A percentile compares a stretch with the other conserved stretches of the same genome.
phyloP scores from a whole-genome alignment of 2,797 vertebrate species.

The Anguilla megastoma region DNA sequence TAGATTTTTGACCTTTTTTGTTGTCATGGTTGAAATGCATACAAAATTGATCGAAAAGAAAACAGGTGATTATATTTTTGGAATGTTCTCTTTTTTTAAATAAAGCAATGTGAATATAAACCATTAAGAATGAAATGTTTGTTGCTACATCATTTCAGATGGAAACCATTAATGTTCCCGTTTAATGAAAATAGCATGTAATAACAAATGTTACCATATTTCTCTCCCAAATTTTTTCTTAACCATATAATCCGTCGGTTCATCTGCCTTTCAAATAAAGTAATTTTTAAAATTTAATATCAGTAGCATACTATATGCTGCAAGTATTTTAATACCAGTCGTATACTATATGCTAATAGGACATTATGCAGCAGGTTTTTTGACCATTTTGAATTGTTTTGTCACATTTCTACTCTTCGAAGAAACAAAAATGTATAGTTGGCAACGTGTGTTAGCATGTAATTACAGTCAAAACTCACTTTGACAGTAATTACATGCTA shows the following conservation, averaged over 20 bases:
- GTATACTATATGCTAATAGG: neutral
- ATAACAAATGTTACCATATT: neutral
- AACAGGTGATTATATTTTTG: constrained; percentile 16
- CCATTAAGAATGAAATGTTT: constrained; percentile 7
- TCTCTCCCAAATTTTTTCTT: neutral
- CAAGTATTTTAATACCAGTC: constrained; percentile 10
- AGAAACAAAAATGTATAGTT: neutral
- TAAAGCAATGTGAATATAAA: constrained; percentile 2
- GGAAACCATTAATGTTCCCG: neutral
- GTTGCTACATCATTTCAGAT: neutral
- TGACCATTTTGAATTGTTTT: neutral
- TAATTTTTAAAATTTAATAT: constrained; percentile 28
- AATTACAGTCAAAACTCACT: neutral
- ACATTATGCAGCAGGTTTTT: neutral
- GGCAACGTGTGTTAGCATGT: neutral
- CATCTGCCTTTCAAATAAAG: constrained; percentile 29
- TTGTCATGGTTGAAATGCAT: constrained; percentile 11
- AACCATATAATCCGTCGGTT: constrained; percentile 20
- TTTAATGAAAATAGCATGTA: constrained; percentile 7
- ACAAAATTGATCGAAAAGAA: neutral
- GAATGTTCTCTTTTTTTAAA: neutral
- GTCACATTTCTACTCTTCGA: neutral
- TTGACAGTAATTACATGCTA: neutral
- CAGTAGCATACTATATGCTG: neutral
- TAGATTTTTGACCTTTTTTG: constrained; percentile 14